Evolutionary conservation across 2,797 vertebrate genomes (phyloP), one percentile per base, ranked within the genome.

Genomic region (Xiphorhynchus erythropygius): DNA sequence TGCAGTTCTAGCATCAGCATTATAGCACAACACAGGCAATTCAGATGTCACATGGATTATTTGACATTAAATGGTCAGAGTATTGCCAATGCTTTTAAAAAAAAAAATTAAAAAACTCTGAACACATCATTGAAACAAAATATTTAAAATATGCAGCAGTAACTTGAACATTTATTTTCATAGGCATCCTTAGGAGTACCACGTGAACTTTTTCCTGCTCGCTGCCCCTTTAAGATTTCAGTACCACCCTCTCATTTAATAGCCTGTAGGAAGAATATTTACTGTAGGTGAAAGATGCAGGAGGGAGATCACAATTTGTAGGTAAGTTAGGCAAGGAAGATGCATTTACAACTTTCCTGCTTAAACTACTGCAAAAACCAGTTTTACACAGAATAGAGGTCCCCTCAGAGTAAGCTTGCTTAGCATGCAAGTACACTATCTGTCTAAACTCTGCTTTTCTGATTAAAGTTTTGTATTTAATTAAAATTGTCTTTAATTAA

Each of bases 401-500:
- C 85, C 87, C 96, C 70, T 97, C 92, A 75, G 91, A 97, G 93
- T 82, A 85, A 76, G 49, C 60, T 94, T 24, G 79, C 90, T 97
- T 94, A 90, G 87, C 89, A 97, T 94, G 76, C 88, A 96, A 97
- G 94, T 78, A 85, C 87, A 89, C 91, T 95, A 59, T 73, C 90
- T 97, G 94, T 90, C 94, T 94, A 95, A 96, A 97, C 75, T 95
- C 87, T 68, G 65, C 94, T 97, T 97, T 97, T 97, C 90, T 94
- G 92, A 97, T 94, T 93, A 96, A 97, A 98, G 92, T 97, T 97
- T 96, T 46, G 78, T 97, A 96, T 97, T 97, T 97, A 98, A 98
- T 98, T 98, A 98, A 97, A 97, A 93, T 84, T 95, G 87, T 93
- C 91, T 95, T 97, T 97, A 98, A 98, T 97, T 97, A 97, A 98